A percentile compares a stretch with the other conserved stretches of the same genome.
phyloP scores from a whole-genome alignment of 2,888 invertebrate genomes.

The Slavum lentiscoides region DNA sequence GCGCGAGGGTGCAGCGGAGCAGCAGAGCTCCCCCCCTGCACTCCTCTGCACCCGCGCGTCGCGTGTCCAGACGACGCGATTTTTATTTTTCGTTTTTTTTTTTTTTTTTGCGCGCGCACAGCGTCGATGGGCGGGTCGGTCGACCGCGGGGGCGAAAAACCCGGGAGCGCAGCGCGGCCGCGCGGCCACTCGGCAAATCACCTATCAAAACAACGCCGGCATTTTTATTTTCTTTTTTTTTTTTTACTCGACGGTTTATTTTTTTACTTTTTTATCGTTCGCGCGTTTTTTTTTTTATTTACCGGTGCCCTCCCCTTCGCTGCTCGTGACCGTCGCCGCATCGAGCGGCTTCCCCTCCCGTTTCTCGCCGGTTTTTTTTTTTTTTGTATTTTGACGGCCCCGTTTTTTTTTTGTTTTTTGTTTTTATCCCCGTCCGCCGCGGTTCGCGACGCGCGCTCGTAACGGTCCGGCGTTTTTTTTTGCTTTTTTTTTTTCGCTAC shows the following conservation, averaged over 20 bases:
- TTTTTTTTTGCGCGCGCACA: not conserved
- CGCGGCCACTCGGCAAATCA: slow-evolving; percentile 29
- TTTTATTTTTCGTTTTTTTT: slow-evolving; percentile 50
- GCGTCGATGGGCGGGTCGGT: slow-evolving; percentile 1
- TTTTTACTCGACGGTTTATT: slow-evolving; percentile 16
- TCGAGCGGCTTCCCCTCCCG: too few relatives aligned
- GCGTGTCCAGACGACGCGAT: slow-evolving; percentile 53
- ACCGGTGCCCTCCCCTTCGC: not conserved
- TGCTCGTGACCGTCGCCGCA: too few relatives aligned
- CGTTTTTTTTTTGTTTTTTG: too few relatives aligned
- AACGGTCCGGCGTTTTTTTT: too few relatives aligned
- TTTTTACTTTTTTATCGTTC: slow-evolving; percentile 23
- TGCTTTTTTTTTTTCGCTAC: too few relatives aligned
- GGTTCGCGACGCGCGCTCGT: too few relatives aligned
- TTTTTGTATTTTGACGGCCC: too few relatives aligned
- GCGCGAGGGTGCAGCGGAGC: too few relatives aligned
- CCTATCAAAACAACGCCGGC: slow-evolving; percentile 48
- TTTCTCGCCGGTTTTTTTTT: too few relatives aligned
- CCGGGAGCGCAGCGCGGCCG: slow-evolving; percentile 44
- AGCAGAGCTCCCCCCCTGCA: not conserved
- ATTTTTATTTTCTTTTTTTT: slow-evolving; percentile 11
- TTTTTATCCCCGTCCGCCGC: too few relatives aligned
- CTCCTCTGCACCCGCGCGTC: not conserved
- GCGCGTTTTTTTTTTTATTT: slow-evolving; percentile 1
- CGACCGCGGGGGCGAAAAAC: slow-evolving; percentile 17